Evolutionary conservation across 2,797 vertebrate genomes (phyloP).

Genomic region (Agapornis canus): DNA sequence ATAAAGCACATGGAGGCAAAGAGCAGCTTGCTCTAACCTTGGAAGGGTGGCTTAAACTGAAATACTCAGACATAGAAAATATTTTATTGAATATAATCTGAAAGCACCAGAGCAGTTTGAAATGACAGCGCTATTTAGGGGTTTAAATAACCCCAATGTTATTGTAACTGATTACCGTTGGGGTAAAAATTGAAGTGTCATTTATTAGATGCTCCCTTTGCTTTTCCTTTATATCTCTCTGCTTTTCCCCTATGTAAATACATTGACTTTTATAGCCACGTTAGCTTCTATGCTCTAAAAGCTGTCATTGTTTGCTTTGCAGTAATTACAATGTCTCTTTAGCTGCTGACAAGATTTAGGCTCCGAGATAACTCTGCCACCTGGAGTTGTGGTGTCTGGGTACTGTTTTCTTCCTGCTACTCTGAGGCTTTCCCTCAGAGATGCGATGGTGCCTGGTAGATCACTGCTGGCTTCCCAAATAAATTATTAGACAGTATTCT

Average conservation of each 20-base stretch:
- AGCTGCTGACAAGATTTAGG: background rate
- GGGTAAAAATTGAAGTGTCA: background rate
- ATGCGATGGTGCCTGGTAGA: background rate
- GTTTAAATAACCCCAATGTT: constrained; percentile 24
- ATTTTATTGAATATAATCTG: background rate
- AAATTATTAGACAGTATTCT: background rate
- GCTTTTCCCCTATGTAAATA: constrained; percentile 44
- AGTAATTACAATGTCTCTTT: background rate
- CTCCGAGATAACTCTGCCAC: background rate
- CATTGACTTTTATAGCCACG: background rate
- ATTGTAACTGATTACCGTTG: constrained; percentile 21
- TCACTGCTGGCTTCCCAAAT: constrained; percentile 20
- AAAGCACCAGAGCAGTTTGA: background rate
- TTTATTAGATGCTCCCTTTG: constrained; percentile 18
- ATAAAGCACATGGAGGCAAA: background rate
- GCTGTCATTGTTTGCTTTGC: constrained; percentile 21
- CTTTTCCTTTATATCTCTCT: background rate
- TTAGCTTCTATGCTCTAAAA: background rate
- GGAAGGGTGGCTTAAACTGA: background rate
- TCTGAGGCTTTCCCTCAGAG: background rate
- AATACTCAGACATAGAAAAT: background rate
- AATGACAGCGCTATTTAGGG: background rate
- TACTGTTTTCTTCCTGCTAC: constrained; percentile 25
- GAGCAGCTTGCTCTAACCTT: background rate
- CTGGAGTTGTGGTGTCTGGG: background rate